phyloP scores from a whole-genome alignment of 2,888 invertebrate genomes.

The Drosophila mimica region DNA sequence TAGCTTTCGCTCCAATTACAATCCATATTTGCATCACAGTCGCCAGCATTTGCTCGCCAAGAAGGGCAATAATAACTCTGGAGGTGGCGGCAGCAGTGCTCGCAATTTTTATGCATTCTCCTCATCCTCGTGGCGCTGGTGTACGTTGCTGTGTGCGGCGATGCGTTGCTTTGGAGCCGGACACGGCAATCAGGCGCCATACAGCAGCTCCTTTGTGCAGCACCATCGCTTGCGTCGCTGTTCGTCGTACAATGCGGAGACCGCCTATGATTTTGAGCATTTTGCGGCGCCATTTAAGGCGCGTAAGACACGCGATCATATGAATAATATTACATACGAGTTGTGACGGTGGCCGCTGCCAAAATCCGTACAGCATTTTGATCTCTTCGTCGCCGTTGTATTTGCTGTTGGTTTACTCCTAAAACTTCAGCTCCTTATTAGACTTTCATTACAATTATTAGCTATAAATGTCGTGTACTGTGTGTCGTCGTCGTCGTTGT shows the following conservation, averaged over 20 bases:
- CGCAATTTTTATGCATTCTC: slow-evolving; percentile 82
- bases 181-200: slow-evolving; percentile 72
- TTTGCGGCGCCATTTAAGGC: slow-evolving; percentile 83
- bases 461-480: slow-evolving; percentile 67
- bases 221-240: slow-evolving; percentile 80
- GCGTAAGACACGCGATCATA: slow-evolving; percentile 83
- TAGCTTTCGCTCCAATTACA: slow-evolving; percentile 83
- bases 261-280: slow-evolving; percentile 80
- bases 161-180: slow-evolving; percentile 85
- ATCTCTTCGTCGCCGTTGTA: slow-evolving; percentile 74
- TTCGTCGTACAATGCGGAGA: slow-evolving; percentile 80
- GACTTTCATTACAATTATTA: slow-evolving; percentile 74
- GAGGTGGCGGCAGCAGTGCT: slow-evolving; percentile 36
- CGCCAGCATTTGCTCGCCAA: slow-evolving; percentile 83
- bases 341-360: slow-evolving; percentile 84
- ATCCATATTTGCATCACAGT: slow-evolving; percentile 83
- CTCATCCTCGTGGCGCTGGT: slow-evolving; percentile 85
- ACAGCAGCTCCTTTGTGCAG: slow-evolving; percentile 80
- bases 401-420: slow-evolving; percentile 56
- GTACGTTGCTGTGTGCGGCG: slow-evolving; percentile 84
- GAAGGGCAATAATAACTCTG: slow-evolving; percentile 29
- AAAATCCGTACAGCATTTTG: slow-evolving; percentile 60
- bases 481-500: slow-evolving; percentile 60
- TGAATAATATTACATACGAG: slow-evolving; percentile 85
- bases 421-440: slow-evolving; percentile 62